Evolutionary conservation across 2,797 vertebrate genomes (phyloP), one percentile per base, ranked within the genome.

Genomic region (Lycodopsis pacificus): DNA sequence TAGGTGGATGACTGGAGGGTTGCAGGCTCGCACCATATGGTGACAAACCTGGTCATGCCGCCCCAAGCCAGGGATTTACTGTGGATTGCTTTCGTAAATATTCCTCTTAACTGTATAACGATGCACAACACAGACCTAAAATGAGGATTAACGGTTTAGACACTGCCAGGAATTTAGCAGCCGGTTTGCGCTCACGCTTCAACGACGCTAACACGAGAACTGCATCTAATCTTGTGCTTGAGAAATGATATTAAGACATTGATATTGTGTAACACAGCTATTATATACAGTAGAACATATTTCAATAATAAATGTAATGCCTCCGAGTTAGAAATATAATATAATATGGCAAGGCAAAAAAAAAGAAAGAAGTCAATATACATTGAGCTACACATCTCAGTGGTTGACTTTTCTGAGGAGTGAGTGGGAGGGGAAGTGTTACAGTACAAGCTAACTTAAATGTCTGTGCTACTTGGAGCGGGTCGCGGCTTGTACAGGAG

Each of bases 31-130:
- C 75, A 65, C 92, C 92, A 94, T 93, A 92, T 94, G 91, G 84
- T 85, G 84, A 85, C 79, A 91, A 93, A 93, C 90, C 89, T 93
- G 92, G 81, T 73, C 81, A 81, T 86, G 76, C 74, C 7, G 91
- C 93, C 89, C 73, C 77, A 34, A 90, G 92, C 88, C 86, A 87
- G 84, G 73, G 91, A 92, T 93, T 94, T 91, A 92, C 88, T 83
- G 86, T 63, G 88, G 82, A 87, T 92, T 89, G 90, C 90, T 91
- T 93, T 89, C 57, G 90, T 90, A 92, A 92, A 92, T 90, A 93
- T 90, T 91, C 86, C 90, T 88, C 86, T 92, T 90, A 89, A 89
- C 84, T 79, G 80, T 79, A 82, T 79, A 88, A 91, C 72, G 71
- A 85, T 65, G 76, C 79, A 86, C 69, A 77, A 84, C 87, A 67